phyloP scores from a whole-genome alignment of 2,797 vertebrate genomes.

The Sebastes hopkinsi region DNA sequence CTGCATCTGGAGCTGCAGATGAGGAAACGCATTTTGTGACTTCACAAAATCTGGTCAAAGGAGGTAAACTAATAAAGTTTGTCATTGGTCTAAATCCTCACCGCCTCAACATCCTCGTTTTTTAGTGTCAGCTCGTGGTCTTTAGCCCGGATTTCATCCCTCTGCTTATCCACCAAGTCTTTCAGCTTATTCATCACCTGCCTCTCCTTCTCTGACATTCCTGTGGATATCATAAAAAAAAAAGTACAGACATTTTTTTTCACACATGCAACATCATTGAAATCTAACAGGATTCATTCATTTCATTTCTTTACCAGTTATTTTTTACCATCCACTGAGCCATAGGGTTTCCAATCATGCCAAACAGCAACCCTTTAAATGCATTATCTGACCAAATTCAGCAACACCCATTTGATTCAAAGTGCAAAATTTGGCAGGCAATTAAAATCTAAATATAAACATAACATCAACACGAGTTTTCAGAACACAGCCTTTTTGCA shows the following conservation, averaged over 20 bases:
- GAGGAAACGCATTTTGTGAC: not conserved
- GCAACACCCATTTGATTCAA: not conserved
- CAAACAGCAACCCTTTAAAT: not conserved
- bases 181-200: conserved; percentile 90
- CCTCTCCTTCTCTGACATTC: conserved; percentile 88
- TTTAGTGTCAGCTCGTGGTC: conserved; percentile 88
- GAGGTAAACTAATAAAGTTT: not conserved
- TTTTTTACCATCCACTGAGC: not conserved
- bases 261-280: not conserved
- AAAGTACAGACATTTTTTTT: not conserved
- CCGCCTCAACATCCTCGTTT: conserved; percentile 91
- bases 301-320: not conserved
- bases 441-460: not conserved
- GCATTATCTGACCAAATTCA: not conserved
- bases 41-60: not conserved
- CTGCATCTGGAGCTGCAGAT: conserved; percentile 90
- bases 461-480: not conserved
- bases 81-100: conserved; percentile 66
- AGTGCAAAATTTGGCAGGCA: not conserved
- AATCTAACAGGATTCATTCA: not conserved
- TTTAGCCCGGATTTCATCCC: conserved; percentile 91
- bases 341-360: not conserved
- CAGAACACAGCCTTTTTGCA: no score
- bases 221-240: conserved; percentile 61
- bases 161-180: conserved; percentile 91